Evolutionary conservation across 2,888 invertebrate species (phyloP).

Genomic region (Ischnura elegans): DNA sequence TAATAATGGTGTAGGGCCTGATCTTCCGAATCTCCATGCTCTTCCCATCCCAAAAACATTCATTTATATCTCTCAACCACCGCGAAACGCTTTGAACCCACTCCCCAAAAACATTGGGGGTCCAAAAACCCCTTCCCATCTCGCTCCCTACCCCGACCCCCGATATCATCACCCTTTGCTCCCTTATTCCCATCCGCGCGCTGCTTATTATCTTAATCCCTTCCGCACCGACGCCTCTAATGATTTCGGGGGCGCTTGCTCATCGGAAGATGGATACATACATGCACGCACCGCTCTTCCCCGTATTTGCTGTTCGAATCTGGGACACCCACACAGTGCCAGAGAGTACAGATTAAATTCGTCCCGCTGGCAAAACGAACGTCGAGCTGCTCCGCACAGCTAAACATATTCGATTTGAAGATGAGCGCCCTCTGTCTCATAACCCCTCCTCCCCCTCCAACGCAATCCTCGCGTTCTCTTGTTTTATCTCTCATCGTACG

Average conservation of each 20-base stretch:
- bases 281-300: too few species aligned
- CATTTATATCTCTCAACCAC: neutral
- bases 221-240: conserved; percentile 57
- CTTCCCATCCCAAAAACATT: neutral
- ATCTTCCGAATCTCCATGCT: neutral
- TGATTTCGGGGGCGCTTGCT: conserved; percentile 50
- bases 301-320: conserved; percentile 10
- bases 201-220: conserved; percentile 66
- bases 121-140: too few species aligned
- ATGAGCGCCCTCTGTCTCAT: conserved; percentile 2
- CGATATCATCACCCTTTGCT: neutral
- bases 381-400: conserved; percentile 48
- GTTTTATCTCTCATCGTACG: too few species aligned
- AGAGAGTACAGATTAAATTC: conserved; percentile 45
- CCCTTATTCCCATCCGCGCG: neutral
- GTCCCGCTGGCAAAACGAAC: conserved; percentile 43
- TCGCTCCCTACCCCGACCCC: neutral
- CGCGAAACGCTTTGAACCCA: too few species aligned
- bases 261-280: conserved; percentile 62
- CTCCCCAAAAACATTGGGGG: too few species aligned
- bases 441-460: neutral
- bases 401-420: conserved; percentile 61
- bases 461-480: too few species aligned
- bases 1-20: neutral
- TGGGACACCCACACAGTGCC: neutral